Conservation (phyloP, 1,140 invertebrate genomes). For the Olivierus martensii region DNA sequence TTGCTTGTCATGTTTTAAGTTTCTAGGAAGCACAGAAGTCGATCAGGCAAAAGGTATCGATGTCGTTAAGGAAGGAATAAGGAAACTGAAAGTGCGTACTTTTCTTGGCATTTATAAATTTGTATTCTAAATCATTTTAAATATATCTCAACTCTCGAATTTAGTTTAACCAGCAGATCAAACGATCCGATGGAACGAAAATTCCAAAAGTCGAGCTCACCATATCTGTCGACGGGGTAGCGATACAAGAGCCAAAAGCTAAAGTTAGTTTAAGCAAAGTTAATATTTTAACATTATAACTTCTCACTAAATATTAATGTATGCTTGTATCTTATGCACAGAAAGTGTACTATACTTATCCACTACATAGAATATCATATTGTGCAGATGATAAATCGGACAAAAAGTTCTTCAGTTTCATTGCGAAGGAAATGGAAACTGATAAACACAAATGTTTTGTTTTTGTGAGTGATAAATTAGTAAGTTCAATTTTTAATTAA, state of each 20-base stretch:
- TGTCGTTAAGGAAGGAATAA: slow-evolving; percentile 89
- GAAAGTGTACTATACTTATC: slow-evolving; percentile 79
- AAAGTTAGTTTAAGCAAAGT: slow-evolving; percentile 40
- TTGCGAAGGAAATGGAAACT: slow-evolving; percentile 68
- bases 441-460: slow-evolving; percentile 89
- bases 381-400: slow-evolving; percentile 96
- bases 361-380: slow-evolving; percentile 93
- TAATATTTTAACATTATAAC: not conserved
- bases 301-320: not conserved
- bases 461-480: slow-evolving; percentile 84
- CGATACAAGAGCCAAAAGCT: slow-evolving; percentile 64
- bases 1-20: slow-evolving; percentile 42
- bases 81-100: slow-evolving; percentile 56
- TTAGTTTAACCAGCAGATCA: slow-evolving; percentile 71
- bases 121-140: no score
- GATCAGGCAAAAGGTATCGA: slow-evolving; percentile 94
- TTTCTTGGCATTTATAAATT: not conserved
- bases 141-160: not conserved
- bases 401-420: slow-evolving; percentile 93
- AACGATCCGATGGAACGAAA: slow-evolving; percentile 81
- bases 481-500: not conserved
- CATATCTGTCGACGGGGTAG: slow-evolving; percentile 89
- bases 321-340: slow-evolving; percentile 30
- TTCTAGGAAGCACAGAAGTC: slow-evolving; percentile 81
- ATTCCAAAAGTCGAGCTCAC: slow-evolving; percentile 81